Base-by-base conservation (phyloP, 2,113 vertebrate genomes). In the Miniopterus natalensis region DNA sequence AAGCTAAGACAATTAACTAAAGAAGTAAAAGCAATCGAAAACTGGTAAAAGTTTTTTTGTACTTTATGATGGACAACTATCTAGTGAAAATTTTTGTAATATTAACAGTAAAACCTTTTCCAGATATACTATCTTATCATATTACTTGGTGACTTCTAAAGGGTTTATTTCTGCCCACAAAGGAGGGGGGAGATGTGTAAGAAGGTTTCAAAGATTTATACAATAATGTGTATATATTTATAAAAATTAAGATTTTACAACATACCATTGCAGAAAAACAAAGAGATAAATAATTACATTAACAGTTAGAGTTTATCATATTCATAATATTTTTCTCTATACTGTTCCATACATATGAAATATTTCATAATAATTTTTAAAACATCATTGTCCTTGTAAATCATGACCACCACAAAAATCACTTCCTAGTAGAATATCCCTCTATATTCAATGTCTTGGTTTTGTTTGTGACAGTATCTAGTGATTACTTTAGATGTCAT, bases 41-140 rank as follows among this genome's bases (percentile, higher is more conserved):
- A 84, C 53, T 77, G n/a, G 25, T 81, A 80, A 53, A 66, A 66
- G 45, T 53, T 86, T 89, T 73, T 77, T 42, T 78, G 53, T 17
- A 95, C 11, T 95, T 90, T 47, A 84, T 53, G 6, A 61, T 27
- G 47, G 63, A 78, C 5, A 94, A 66, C 88, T 61, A 90, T 73
- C 53, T 92, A 36, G 31, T 45, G 42, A 66, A 55, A 81, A 88
- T 59, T 83, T 59, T 4, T 77, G 5, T 59, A 65, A 36, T 73
- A 68, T 23, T 93, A 92, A 77, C 5, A 87, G 17, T 77, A 73
- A 96, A 93, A 53, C 14, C 5, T 55, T 95, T 84, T 21, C 70
- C 78, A 79, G 14, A 31, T 73, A 51, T 93, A 90, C 51, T 40
- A 83, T 49, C 90, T 61, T 68, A 84, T 55, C 27, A 53, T 86